Base-by-base conservation (phyloP, 2,888 invertebrate species). In the Scrobipalpa costella region DNA sequence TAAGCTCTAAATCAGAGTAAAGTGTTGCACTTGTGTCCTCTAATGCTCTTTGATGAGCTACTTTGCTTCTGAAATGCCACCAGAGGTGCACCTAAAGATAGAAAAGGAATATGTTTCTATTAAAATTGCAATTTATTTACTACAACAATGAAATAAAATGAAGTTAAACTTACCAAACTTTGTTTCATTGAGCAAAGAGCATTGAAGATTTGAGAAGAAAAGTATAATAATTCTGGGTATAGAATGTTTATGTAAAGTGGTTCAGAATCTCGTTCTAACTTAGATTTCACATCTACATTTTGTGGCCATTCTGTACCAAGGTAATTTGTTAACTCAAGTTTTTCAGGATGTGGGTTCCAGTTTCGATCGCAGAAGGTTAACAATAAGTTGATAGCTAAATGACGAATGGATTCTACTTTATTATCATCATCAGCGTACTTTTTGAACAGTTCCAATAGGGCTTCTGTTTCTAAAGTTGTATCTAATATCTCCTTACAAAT, bases 341-440 rank as follows among this genome's bases (percentile, higher is more conserved):
- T 80, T 34, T 92, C 78, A 52, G 91, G 84, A 3, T 96, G 96
- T 0, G 97, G 96, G 60, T 95, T 95, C 93, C 96, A 98, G 85
- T 98, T 98, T 62, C 92, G 92, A 80, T 97, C 95, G 62, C 96
- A 93, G 85, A 97, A 98, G 33, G 93, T 92, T 60, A 95, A 88
- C 34, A 96, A 85, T 69, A 94, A 92, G 44, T 94, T 92, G 17
- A 96, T 90, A 1, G 94, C 95, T 61, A 93, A 81, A 61, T 88
- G 78, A 13, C 94, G 79, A 69, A 94, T 81, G 64, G 91, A 84
- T 44, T 88, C 79, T 62, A 79, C 68, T 19, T 71, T 69, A 19
- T 63, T 69, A 8, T 66, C 65, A 67, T 80, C 74, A 27, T 77
- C 72, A 62, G 71, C 67, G 64, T 76, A 66, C 49, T 65, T 75